Evolutionary conservation across 2,113 vertebrate genomes (phyloP).

Genomic region (Acinonyx jubatus): DNA sequence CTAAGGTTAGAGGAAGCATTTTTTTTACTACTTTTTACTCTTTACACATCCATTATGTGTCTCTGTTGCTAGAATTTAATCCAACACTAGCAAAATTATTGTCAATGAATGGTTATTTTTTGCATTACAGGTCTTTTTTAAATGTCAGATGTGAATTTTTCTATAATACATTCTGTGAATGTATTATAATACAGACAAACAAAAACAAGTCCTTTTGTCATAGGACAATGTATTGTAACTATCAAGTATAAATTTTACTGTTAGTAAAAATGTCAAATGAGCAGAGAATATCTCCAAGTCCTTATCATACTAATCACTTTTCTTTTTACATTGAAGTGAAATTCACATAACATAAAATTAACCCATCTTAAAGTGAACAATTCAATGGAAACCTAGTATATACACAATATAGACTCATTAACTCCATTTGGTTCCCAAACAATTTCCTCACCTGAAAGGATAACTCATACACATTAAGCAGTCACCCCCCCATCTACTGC

Average conservation of each 20-base stretch:
- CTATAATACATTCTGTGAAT: not conserved
- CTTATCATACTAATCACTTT: not conserved
- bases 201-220: not conserved
- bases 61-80: not conserved
- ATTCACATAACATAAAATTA: not conserved
- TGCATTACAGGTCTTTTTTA: not conserved
- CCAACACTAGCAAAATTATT: not conserved
- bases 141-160: not conserved
- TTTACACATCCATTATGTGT: not conserved
- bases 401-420: not conserved
- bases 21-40: not conserved
- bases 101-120: not conserved
- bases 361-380: too few relatives aligned
- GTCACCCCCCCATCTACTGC: not conserved
- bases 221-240: not conserved
- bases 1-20: not conserved
- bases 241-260: not conserved
- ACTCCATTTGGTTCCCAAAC: not conserved
- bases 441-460: not conserved
- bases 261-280: not conserved
- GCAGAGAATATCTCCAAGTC: not conserved
- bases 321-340: not conserved
- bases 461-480: not conserved
- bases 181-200: not conserved
- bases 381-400: not conserved